These are phyloP conservation scores for Urosaurus nigricauda DNA, from an alignment of 2,797 vertebrate species.

Conservation along the genomic window DNA sequence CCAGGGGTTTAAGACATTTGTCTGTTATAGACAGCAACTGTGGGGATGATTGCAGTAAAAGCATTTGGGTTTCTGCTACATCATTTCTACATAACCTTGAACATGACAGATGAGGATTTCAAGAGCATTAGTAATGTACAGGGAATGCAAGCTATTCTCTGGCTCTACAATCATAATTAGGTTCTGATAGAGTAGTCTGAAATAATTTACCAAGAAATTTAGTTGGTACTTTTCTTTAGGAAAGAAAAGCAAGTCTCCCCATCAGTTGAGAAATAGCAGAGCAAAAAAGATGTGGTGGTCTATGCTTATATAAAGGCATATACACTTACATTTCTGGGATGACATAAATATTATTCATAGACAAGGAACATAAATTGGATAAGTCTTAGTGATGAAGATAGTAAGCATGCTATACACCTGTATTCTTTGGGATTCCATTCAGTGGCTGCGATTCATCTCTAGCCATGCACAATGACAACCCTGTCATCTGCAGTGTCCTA, in stretches of 20 bases:
- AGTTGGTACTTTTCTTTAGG: background rate
- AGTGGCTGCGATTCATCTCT: background rate
- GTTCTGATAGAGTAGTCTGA: slow-evolving; percentile 72
- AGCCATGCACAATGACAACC: background rate
- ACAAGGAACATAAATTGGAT: background rate
- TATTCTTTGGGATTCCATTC: background rate
- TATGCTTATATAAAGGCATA: background rate
- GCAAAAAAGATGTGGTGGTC: slow-evolving; percentile 5
- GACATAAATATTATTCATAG: background rate
- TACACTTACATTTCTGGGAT: background rate
- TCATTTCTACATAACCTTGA: slow-evolving; percentile 74
- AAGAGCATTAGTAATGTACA: slow-evolving; percentile 76
- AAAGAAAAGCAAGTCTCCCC: slow-evolving; percentile 16
- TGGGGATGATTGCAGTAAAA: slow-evolving; percentile 57
- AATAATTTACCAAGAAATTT: slow-evolving; percentile 69
- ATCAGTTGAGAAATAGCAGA: no score
- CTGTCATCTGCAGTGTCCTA: background rate
- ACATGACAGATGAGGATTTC: slow-evolving; percentile 74
- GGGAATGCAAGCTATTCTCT: slow-evolving; percentile 75
- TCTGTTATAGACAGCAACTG: slow-evolving; percentile 54
- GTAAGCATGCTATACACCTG: background rate
- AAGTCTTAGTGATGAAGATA: background rate
- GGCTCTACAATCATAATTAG: slow-evolving; percentile 71
- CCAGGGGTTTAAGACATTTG: slow-evolving; percentile 59
- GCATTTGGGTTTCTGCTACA: slow-evolving; percentile 65